These are phyloP conservation scores for Phrynocephalus versicolor DNA, from an alignment of 2,113 vertebrate genomes.

Conservation along the genomic window DNA sequence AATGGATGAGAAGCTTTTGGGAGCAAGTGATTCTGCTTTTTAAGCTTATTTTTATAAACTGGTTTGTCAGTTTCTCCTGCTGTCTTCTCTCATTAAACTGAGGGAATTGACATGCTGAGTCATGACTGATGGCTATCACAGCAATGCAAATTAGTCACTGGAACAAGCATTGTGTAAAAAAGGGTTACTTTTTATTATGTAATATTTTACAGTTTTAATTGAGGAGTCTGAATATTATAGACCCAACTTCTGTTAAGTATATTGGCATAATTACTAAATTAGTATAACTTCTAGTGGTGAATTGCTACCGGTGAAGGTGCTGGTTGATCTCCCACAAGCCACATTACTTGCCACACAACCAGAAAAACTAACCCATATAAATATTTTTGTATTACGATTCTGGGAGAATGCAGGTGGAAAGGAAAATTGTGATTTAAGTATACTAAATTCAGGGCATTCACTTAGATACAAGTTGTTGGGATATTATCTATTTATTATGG, in stretches of 20 bases:
- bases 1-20: conserved; percentile 31
- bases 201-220: too few relatives aligned
- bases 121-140: background rate
- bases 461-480: too few relatives aligned
- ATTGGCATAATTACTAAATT: too few relatives aligned
- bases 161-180: background rate
- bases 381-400: too few relatives aligned
- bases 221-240: too few relatives aligned
- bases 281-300: too few relatives aligned
- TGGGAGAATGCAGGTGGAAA: background rate
- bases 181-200: background rate
- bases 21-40: background rate
- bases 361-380: too few relatives aligned
- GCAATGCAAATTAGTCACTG: background rate
- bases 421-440: rapidly evolving
- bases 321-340: too few relatives aligned
- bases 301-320: too few relatives aligned
- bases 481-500: too few relatives aligned
- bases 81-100: background rate
- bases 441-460: rapidly evolving
- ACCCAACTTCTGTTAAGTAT: too few relatives aligned
- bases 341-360: too few relatives aligned
- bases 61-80: background rate
- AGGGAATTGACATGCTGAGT: background rate
- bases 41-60: background rate